Base-by-base conservation (phyloP, 2,113 vertebrate genomes). In the Hucho hucho region DNA sequence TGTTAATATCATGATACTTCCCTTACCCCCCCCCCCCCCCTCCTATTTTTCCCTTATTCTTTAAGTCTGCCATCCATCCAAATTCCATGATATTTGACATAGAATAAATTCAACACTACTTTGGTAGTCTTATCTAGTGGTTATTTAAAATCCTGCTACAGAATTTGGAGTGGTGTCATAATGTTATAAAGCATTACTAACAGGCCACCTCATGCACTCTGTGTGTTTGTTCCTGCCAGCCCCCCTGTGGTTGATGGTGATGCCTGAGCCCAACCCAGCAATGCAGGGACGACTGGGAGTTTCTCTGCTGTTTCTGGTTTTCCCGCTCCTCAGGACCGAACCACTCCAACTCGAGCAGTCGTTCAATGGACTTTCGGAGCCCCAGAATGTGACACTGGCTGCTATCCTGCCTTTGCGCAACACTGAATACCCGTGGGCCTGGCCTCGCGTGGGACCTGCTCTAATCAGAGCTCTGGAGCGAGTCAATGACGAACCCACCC, bases 361-460 rank as follows among this genome's bases (percentile, higher is more conserved):
- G 6, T 61, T 16, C 58, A 22, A 7, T 69, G 72, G 70, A 22
- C 53, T 66, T 0, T 43, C 61, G 2, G 20, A 73, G 73, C 46
- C 71, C n/a, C 80, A 84, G 69, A 86, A 89, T 9, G 83, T 98
- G 79, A 96, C 92, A 2, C 75, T 98, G 26, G 97, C 96, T 0
- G 96, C 94, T 85, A 94, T 98, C 53, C 87, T 98, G 47, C 97
- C 97, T 0, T 77, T 83, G 22, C 88, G 69, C 63, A 98, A 98
- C 92, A 93, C 94, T 0, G 90, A 89, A 16, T 98, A 98, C 80
- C 94, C 96, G 0, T 98, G 97, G 97, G 95, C 97, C 11, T 96
- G 95, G 96, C 95, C 95, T 0, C 92, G 96, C 1, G 96, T 98
- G 71, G 96, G 94, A 0, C 96, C 97, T 0, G 96, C 96, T 0